Percentiles rank a stretch among this genome's conserved stretches.
These are phyloP conservation scores for Orthonyx spaldingii DNA, from an alignment of 2,113 vertebrate species.

Conservation along the genomic window DNA sequence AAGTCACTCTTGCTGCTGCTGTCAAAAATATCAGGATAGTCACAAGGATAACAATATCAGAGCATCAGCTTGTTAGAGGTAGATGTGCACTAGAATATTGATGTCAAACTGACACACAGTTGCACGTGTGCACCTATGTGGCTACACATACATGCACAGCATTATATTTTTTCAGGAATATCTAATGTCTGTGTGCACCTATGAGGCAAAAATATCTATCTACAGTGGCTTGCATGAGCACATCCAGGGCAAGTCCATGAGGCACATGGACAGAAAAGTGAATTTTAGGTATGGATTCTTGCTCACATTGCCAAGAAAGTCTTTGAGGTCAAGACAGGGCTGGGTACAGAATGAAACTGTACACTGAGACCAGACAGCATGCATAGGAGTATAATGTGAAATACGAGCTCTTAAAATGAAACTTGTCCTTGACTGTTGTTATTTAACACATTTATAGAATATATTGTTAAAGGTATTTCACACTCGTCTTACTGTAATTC, in stretches of 20 bases:
- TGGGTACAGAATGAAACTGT: neutral
- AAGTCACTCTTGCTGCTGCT: neutral
- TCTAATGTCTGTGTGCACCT: neutral
- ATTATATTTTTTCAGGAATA: neutral
- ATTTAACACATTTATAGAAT: neutral
- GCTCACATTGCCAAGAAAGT: neutral
- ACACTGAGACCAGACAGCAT: neutral
- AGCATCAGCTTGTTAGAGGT: neutral
- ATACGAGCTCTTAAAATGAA: neutral
- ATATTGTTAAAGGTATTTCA: neutral
- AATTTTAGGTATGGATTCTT: neutral
- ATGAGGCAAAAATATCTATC: neutral
- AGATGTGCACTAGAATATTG: neutral
- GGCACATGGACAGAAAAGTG: neutral
- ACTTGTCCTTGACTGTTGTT: neutral
- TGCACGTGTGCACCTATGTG: neutral
- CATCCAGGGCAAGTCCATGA: neutral
- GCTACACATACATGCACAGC: neutral
- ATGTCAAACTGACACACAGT: rapidly evolving
- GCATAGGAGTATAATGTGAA: neutral
- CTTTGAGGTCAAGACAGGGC: neutral
- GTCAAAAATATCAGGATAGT: neutral
- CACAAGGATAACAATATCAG: neutral
- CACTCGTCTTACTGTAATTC: neutral
- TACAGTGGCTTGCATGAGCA: neutral